A percentile compares a stretch with the other conserved stretches of the same genome.
Evolutionary conservation across 2,888 invertebrate species (phyloP).

Genomic region (Scaptodrosophila latifasciaeformis): DNA sequence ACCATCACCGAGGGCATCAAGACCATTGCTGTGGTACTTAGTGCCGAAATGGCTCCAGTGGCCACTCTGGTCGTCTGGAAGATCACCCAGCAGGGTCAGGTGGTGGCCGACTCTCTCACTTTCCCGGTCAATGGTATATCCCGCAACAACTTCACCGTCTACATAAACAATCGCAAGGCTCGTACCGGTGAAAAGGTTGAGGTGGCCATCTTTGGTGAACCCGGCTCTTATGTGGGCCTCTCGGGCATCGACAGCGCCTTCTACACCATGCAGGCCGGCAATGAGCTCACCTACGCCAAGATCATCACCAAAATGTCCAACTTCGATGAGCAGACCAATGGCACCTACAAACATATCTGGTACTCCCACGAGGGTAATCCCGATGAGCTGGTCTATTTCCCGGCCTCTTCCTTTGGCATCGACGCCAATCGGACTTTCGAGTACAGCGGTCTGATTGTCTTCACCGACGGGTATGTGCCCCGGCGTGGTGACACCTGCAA

Average conservation of each 20-base stretch:
- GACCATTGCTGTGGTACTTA: conserved; percentile 88
- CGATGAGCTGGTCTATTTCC: conserved; percentile 89
- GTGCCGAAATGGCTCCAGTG: conserved; percentile 94
- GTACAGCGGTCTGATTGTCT: conserved; percentile 90
- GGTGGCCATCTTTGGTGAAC: conserved; percentile 94
- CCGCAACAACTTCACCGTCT: conserved; percentile 90
- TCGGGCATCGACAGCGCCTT: conserved; percentile 92
- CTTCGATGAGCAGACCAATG: conserved; percentile 90
- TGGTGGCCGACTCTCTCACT: conserved; percentile 94
- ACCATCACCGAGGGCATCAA: conserved; percentile 85
- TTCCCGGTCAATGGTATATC: conserved; percentile 97
- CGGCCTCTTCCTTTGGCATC: conserved; percentile 92
- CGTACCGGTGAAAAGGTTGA: conserved; percentile 95
- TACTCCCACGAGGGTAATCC: conserved; percentile 88
- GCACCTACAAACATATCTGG: conserved; percentile 89
- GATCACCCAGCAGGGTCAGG: conserved; percentile 86
- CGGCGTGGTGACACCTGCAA: conserved; percentile 83
- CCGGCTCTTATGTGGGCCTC: conserved; percentile 94
- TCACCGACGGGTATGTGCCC: conserved; percentile 90
- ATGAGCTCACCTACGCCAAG: conserved; percentile 90
- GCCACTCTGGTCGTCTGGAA: conserved; percentile 93
- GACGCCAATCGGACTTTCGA: conserved; percentile 96
- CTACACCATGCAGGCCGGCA: conserved; percentile 94
- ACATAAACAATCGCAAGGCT: conserved; percentile 94
- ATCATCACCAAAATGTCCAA: conserved; percentile 90